Base-by-base conservation (phyloP, 1,140 invertebrate genomes). In the Halyomorpha halys region DNA sequence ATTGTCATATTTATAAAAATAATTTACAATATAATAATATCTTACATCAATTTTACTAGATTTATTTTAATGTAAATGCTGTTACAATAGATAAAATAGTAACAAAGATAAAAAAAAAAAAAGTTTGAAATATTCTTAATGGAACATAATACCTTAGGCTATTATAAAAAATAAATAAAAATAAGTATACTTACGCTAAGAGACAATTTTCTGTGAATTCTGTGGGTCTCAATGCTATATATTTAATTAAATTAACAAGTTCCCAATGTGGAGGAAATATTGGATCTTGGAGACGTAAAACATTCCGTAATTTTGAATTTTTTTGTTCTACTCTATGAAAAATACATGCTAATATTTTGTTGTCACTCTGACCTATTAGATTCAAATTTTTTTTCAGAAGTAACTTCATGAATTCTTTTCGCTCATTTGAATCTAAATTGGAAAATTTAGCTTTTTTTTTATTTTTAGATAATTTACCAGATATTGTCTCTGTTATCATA, bases 261-360 rank as follows among this genome's bases (percentile, higher is more conserved):
- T 53, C 51, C 51, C 51, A 53, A 23, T 23, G 51, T 4, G 6
- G 6, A 19, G 51, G 51, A 23, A 53, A 53, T 53, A 53, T 19
- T 19, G 51, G n/a, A 14, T 9, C 51, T 21, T 23, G n/a, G 51
- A 53, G 51, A 3, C 51, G 16, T 23, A 53, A 23, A 23, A 18
- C 21, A 53, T 53, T 3, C 13, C 21, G 2, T 4, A 23, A 19
- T 11, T 53, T 21, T 5, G 11, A 19, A 13, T 53, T 19, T 19
- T 53, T 53, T 53, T 53, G 11, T 53, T 53, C 51, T 2, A 53
- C 51, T 53, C 51, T n/a, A 18, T 19, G 11, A 53, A 53, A 53
- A 5, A 53, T 53, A 18, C 16, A 53, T 19, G 51, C 21, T 14
- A 53, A 19, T 53, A 18, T 53, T 53, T 14, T 53, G 13, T 23